phyloP scores from a whole-genome alignment of 1,140 invertebrate species.

The Cotesia chilonis region DNA sequence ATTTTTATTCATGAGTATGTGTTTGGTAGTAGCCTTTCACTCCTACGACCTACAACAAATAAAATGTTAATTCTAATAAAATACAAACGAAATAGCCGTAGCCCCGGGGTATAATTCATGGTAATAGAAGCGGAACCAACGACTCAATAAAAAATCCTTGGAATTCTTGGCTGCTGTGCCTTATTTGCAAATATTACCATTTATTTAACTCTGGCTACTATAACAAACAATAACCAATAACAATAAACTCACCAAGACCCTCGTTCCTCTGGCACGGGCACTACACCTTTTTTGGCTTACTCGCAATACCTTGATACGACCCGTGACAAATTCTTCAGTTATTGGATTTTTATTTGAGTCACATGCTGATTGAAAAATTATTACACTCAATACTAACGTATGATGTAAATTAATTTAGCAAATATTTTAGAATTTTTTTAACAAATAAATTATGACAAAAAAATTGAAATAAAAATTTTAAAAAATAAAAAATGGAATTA shows the following conservation, averaged over 20 bases:
- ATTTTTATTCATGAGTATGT: background rate
- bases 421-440: too few species aligned
- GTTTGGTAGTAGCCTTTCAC: constrained; percentile 27
- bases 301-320: background rate
- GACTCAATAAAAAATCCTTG: constrained; percentile 9
- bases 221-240: too few species aligned
- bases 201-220: background rate
- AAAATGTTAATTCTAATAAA: background rate
- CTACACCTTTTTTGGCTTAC: background rate
- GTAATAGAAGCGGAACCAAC: constrained; percentile 23
- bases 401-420: background rate
- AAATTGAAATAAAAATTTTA: too few species aligned
- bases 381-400: background rate
- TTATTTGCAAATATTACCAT: constrained; percentile 16
- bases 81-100: background rate
- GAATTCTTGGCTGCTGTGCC: constrained; percentile 1
- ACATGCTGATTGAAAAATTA: background rate
- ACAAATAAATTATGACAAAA: too few species aligned
- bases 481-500: too few species aligned
- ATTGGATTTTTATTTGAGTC: background rate
- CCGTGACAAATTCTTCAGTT: constrained; percentile 6
- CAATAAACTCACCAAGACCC: too few species aligned
- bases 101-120: constrained; percentile 18
- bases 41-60: background rate
- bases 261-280: background rate